Evolutionary conservation across 2,888 invertebrate species (phyloP), one percentile per base, ranked within the genome.

Genomic region (Zootermopsis nevadensis): DNA sequence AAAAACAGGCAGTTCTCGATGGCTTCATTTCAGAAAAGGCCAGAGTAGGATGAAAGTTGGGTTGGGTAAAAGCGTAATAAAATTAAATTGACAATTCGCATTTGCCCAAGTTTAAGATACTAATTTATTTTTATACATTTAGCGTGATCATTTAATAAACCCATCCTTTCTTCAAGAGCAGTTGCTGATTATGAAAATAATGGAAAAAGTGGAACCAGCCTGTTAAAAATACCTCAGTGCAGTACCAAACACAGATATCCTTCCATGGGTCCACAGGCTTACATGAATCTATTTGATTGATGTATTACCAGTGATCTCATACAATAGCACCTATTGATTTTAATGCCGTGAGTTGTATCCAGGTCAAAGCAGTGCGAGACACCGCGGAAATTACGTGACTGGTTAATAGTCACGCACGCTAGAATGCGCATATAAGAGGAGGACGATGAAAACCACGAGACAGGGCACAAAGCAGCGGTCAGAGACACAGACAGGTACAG

Each of bases 301-400:
- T 74, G n/a, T 38, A 42, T n/a, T 74, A 38, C 74, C 38, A 74
- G 74, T 74, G n/a, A 74, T 74, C 35, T 72, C 33, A 7, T 74
- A n/a, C 69, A 74, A 42, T 38, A 74, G 42, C 33, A 79, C 22
- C 33, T 82, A 82, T 82, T 82, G 82, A 82, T 82, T 82, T 69
- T 55, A 33, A 35, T 69, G 8, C 30, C 53, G n/a, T 35, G 15
- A 42, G 55, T 55, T 66, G 72, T 82, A 84, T 82, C 60, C 79
- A 82, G 84, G 84, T 84, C 84, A 84, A 42, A 79, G 83, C 84
- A 79, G 80, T 72, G 81, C 82, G 84, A 81, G 82, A 38, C 74
- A 77, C 80, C 83, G 80, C 35, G 80, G 79, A 67, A 77, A 77
- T 84, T 60, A 80, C 83, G 82, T 82, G 84, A 80, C 53, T 80